Conservation (phyloP, 2,888 invertebrate genomes). For the Eupithecia insigniata region DNA sequence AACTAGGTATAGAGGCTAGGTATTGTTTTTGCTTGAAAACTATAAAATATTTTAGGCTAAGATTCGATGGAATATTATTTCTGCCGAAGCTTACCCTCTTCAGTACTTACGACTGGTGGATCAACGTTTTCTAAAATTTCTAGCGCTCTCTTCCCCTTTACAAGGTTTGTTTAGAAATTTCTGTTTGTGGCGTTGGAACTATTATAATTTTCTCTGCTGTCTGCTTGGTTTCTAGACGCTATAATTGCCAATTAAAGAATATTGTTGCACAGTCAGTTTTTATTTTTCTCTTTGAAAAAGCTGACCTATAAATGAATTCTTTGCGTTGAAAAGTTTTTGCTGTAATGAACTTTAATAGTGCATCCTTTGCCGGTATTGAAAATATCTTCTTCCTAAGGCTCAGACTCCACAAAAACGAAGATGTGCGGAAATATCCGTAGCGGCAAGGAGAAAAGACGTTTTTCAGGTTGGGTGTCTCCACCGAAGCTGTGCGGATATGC, state of each 20-base stretch:
- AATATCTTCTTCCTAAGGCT: neutral
- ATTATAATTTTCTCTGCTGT: neutral
- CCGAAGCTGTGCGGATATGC: too few relatives aligned
- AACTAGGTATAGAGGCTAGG: too few relatives aligned
- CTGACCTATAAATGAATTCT: neutral
- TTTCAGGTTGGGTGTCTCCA: too few relatives aligned
- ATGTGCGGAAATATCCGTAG: too few relatives aligned
- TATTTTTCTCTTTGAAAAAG: conserved; percentile 6
- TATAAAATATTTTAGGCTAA: neutral
- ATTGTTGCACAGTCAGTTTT: conserved; percentile 14
- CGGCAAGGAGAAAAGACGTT: too few relatives aligned
- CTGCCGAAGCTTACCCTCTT: neutral
- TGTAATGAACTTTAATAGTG: neutral
- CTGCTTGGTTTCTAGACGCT: conserved; percentile 16
- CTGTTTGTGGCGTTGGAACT: neutral
- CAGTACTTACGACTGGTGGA: neutral
- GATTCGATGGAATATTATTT: neutral
- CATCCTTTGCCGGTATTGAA: neutral
- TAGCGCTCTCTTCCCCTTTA: neutral
- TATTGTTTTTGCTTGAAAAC: too few relatives aligned
- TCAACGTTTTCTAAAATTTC: neutral
- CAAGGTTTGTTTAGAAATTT: neutral
- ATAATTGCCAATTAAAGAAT: conserved; percentile 14
- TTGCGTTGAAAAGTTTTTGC: neutral
- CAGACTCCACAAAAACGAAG: too few relatives aligned